phyloP scores from a whole-genome alignment of 1,140 invertebrate species.

The Drosophila saltans region DNA sequence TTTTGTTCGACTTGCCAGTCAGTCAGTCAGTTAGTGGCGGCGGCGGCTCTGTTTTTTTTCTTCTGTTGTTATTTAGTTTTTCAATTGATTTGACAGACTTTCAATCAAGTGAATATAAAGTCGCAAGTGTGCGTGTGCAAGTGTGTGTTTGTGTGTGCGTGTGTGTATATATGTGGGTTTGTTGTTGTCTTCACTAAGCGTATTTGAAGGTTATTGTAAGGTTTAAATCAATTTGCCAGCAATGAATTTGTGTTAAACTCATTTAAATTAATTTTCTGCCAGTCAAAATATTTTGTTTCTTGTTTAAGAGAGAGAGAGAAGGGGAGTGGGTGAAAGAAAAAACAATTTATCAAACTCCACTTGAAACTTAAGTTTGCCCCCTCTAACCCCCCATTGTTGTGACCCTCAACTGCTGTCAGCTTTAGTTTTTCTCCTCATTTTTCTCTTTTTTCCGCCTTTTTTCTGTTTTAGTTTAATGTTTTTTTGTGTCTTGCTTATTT shows the following conservation, averaged over 20 bases:
- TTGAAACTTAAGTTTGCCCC: slow-evolving; percentile 1
- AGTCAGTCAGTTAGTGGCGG: background rate
- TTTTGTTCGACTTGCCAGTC: slow-evolving; percentile 24
- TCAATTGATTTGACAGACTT: slow-evolving; percentile 53
- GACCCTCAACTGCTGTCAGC: slow-evolving; percentile 4
- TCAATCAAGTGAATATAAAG: slow-evolving; percentile 52
- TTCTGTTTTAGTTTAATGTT: background rate
- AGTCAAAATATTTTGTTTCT: slow-evolving; percentile 30
- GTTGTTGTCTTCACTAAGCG: slow-evolving; percentile 49
- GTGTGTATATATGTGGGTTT: slow-evolving; percentile 30
- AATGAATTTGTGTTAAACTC: slow-evolving; percentile 61
- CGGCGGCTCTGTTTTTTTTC: slow-evolving; percentile 25
- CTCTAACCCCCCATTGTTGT: background rate
- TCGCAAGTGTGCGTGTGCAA: background rate
- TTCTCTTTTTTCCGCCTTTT: background rate
- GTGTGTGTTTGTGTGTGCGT: background rate
- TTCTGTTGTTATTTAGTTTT: slow-evolving; percentile 17
- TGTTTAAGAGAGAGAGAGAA: background rate
- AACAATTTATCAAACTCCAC: slow-evolving; percentile 17
- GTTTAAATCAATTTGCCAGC: slow-evolving; percentile 51
- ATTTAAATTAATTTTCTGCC: slow-evolving; percentile 66
- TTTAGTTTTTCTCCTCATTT: slow-evolving; percentile 1
- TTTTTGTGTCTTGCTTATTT: background rate
- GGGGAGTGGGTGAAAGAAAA: background rate
- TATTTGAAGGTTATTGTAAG: slow-evolving; percentile 60